A percentile compares a stretch with the other conserved stretches of the same genome.
Conservation (phyloP, 92 coral and sea anemone species). For the Porites evermanni region DNA sequence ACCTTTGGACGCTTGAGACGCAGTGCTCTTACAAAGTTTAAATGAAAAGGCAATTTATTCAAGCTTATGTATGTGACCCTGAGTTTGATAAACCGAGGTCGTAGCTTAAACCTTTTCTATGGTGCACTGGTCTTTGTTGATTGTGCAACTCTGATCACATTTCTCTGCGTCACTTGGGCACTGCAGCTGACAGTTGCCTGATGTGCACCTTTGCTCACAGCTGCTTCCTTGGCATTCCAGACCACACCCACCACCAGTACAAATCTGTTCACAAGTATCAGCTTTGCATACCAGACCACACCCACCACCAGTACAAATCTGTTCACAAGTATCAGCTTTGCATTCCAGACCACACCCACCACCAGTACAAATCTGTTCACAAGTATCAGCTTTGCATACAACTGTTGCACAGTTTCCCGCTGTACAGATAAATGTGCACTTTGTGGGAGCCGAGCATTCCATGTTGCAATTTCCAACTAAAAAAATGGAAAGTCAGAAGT, state of each 20-base stretch:
- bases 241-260: slow-evolving; percentile 41
- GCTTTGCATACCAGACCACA: slow-evolving; percentile 11
- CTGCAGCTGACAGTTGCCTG: slow-evolving; percentile 6
- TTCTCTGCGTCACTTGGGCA: slow-evolving; percentile 16
- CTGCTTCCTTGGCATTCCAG: slow-evolving; percentile 30
- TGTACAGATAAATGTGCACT: slow-evolving; percentile 29
- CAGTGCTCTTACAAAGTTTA: no score
- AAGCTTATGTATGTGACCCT: no score
- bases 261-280: slow-evolving; percentile 17
- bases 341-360: slow-evolving; percentile 44
- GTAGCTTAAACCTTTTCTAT: no score
- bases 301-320: slow-evolving; percentile 4
- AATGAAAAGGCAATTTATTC: no score
- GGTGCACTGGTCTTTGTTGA: neutral
- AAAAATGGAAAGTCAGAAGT: no score
- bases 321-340: slow-evolving; percentile 15
- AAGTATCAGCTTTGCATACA: slow-evolving; percentile 29
- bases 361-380: slow-evolving; percentile 14
- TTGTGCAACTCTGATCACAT: slow-evolving; percentile 11
- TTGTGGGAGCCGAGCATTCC: slow-evolving; percentile 16
- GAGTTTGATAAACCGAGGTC: no score
- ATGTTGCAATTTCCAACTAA: slow-evolving; percentile 18
- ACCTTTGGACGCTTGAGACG: no score
- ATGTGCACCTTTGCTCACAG: slow-evolving; percentile 33
- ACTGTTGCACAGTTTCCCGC: slow-evolving; percentile 6